Evolutionary conservation across 2,888 invertebrate genomes (phyloP), one percentile per base, ranked within the genome.

Genomic region (Epicampocera succincta): DNA sequence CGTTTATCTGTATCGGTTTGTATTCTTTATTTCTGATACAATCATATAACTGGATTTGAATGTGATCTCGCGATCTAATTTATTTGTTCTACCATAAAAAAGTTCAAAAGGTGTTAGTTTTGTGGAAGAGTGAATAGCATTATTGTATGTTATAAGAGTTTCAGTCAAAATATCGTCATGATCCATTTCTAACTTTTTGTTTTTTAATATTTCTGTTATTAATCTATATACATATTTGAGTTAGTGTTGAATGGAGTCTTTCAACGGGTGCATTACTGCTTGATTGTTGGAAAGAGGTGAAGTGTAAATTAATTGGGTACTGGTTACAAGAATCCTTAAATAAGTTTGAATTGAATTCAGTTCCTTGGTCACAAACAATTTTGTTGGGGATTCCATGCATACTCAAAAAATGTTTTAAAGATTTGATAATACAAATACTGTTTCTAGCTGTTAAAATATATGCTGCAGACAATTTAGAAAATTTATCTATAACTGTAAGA

Each of bases 221-320:
- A 25, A 25, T 25, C 25, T 25, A 5, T 25, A 25, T 25, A 25
- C 5, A 25, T 25, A 25, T 25, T 25, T 25, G 3, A 25, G 25
- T 25, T 25, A 25, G 25, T 25, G 25, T 25, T 25, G 25, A 25
- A 25, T 25, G 25, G 5, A 25, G 25, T 25, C 25, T 25, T 25
- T 42, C 42, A 11, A 42, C 42, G 12, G 42, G 42, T 2, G 25
- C 25, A 25, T 25, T 25, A 25, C 25, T 25, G 5, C 25, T 25
- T 25, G 25, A 25, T 61, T 84, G 80, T 52, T 84, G 80, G 29
- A 81, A 83, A 13, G 83, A 84, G 0, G 80, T 83, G n/a, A 48
- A 68, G 52, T 84, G 83, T 3, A 80, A 44, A n/a, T 48, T 11
- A 21, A 80, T 83, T 6, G 72, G n/a, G 17, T 73, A 44, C n/a